phyloP scores from a whole-genome alignment of 2,888 invertebrate genomes.

The Hyalella azteca region DNA sequence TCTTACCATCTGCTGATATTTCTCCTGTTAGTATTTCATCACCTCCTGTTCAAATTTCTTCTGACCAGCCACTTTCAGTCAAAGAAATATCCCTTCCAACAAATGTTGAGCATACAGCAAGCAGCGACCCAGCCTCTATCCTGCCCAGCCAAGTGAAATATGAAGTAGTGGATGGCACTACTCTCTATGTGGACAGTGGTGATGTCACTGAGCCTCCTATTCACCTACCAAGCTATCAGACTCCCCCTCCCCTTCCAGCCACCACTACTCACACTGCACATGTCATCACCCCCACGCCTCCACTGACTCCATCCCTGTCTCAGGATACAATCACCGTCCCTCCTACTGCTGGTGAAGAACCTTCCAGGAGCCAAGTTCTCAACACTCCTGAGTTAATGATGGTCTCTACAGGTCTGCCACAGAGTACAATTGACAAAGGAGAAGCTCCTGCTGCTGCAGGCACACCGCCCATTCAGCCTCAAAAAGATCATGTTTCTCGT shows the following conservation, averaged over 20 bases:
- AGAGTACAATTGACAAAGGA: background rate
- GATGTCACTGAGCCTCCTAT: background rate
- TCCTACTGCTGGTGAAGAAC: background rate
- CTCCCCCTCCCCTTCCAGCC: background rate
- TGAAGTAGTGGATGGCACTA: slow-evolving; percentile 12
- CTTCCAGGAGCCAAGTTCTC: background rate
- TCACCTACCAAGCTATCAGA: background rate
- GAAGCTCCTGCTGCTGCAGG: background rate
- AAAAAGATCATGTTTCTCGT: background rate
- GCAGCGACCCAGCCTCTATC: background rate
- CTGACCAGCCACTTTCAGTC: too few species aligned
- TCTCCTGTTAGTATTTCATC: too few species aligned
- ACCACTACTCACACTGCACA: background rate
- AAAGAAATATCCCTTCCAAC: too few species aligned
- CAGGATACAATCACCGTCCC: background rate
- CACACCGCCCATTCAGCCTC: background rate
- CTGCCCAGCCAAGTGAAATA: background rate
- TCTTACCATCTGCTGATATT: too few species aligned
- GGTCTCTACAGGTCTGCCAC: background rate
- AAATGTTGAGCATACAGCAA: too few species aligned
- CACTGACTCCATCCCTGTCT: background rate
- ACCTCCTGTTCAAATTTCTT: too few species aligned
- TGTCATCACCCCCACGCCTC: background rate
- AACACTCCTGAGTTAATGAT: background rate
- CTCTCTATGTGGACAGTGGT: background rate